Conservation (phyloP, 2,888 invertebrate species). For the Eristalis intricaria region DNA sequence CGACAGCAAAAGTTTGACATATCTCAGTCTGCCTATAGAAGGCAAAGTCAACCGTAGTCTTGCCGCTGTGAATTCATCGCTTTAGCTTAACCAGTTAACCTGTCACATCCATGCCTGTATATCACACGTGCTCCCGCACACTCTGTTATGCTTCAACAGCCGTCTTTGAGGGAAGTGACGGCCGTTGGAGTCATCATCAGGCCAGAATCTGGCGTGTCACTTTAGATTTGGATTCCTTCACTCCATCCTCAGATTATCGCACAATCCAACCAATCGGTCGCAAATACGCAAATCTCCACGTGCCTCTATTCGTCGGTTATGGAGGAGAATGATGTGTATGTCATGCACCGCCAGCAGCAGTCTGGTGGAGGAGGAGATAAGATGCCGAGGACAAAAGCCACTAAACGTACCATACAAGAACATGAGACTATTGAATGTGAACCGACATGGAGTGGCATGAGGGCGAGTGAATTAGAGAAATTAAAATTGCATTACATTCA, state of each 20-base stretch:
- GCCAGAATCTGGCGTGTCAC: not conserved
- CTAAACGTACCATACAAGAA: not conserved
- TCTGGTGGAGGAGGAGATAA: too few species aligned
- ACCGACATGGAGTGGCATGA: not conserved
- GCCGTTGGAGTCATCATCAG: not conserved
- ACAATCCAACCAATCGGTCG: not conserved
- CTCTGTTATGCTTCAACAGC: too few species aligned
- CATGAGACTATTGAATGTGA: not conserved
- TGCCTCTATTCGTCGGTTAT: too few species aligned
- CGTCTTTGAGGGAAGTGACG: not conserved
- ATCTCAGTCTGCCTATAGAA: too few species aligned
- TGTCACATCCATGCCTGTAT: too few species aligned
- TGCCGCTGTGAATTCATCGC: too few species aligned
- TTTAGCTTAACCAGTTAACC: too few species aligned
- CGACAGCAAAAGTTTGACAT: too few species aligned
- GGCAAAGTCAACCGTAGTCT: too few species aligned
- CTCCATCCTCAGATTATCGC: not conserved
- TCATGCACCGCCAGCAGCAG: too few species aligned
- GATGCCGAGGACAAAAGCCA: constrained; percentile 15
- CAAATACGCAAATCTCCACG: not conserved
- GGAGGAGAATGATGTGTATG: too few species aligned
- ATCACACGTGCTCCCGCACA: too few species aligned
- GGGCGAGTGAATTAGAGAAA: not conserved
- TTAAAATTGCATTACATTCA: constrained; percentile 29
- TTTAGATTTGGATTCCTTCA: not conserved